phyloP scores from a whole-genome alignment of 2,888 invertebrate genomes.

The Synergus itoensis region DNA sequence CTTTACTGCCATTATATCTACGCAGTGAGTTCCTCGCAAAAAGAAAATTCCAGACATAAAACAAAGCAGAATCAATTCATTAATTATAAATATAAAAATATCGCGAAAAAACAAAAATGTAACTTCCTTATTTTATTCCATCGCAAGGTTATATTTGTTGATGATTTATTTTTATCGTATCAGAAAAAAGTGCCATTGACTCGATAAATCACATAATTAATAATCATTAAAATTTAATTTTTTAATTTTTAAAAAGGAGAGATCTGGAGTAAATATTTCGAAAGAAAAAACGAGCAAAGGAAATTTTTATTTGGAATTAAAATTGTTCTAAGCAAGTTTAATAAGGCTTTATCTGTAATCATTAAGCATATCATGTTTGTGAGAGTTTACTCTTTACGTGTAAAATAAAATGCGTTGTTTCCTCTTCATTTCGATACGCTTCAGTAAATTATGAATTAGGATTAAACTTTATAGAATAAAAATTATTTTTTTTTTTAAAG shows the following conservation, averaged over 20 bases:
- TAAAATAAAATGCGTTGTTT: conserved; percentile 14
- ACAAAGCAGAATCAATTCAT: neutral
- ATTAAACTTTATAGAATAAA: neutral
- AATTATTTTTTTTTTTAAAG: neutral
- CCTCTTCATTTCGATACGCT: conserved; percentile 27
- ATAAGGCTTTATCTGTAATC: neutral
- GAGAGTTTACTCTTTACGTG: neutral
- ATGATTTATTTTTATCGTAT: neutral
- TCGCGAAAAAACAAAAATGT: neutral
- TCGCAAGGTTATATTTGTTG: neutral
- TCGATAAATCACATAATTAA: neutral
- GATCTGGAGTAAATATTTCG: neutral
- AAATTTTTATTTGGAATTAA: neutral
- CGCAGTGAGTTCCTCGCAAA: neutral
- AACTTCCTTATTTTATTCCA: neutral
- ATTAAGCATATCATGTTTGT: neutral
- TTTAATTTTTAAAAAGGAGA: no score
- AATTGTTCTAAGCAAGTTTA: neutral
- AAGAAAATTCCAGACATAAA: neutral
- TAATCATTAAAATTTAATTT: neutral
- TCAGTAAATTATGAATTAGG: conserved; percentile 30
- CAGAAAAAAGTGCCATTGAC: neutral
- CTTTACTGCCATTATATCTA: neutral
- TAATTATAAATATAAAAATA: neutral
- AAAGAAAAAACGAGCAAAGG: neutral